A percentile compares a stretch with the other conserved stretches of the same genome.
Evolutionary conservation across 2,797 vertebrate genomes (phyloP).

Genomic region (Trichosurus vulpecula): DNA sequence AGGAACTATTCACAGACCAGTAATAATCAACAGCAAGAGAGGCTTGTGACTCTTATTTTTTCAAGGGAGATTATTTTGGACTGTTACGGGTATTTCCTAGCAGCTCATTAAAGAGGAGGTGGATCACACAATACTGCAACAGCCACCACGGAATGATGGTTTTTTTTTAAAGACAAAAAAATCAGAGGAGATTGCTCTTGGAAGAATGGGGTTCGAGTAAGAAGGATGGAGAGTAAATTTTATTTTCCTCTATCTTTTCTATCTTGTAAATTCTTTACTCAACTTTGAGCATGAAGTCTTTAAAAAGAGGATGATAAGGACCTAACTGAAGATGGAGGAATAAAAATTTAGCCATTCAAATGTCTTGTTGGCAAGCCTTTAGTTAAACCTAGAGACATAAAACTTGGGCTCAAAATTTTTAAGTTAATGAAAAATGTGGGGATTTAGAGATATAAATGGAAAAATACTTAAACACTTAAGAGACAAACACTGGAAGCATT

Average conservation of each 20-base stretch:
- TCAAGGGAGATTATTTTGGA: not conserved
- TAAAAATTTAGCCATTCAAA: not conserved
- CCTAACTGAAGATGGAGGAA: not conserved
- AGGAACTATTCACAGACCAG: not conserved
- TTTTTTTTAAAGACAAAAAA: constrained; percentile 34
- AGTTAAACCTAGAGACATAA: not conserved
- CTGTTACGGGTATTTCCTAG: not conserved
- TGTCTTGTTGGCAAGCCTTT: not conserved
- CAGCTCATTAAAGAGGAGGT: not conserved
- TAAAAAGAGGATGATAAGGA: not conserved
- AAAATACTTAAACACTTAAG: not conserved
- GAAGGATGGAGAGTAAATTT: not conserved
- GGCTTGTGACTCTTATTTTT: not conserved
- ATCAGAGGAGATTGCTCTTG: constrained; percentile 33
- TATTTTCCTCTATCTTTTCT: not conserved
- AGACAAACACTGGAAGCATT: not conserved
- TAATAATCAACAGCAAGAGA: too few relatives aligned
- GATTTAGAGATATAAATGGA: not conserved
- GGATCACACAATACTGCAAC: not conserved
- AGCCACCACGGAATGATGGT: not conserved
- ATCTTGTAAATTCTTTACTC: not conserved
- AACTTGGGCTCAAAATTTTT: not conserved
- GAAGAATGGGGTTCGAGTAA: constrained; percentile 5
- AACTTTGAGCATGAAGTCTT: not conserved
- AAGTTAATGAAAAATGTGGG: not conserved